Evolutionary conservation across 1,140 invertebrate genomes (phyloP).

Genomic region (Antheraea mylitta): DNA sequence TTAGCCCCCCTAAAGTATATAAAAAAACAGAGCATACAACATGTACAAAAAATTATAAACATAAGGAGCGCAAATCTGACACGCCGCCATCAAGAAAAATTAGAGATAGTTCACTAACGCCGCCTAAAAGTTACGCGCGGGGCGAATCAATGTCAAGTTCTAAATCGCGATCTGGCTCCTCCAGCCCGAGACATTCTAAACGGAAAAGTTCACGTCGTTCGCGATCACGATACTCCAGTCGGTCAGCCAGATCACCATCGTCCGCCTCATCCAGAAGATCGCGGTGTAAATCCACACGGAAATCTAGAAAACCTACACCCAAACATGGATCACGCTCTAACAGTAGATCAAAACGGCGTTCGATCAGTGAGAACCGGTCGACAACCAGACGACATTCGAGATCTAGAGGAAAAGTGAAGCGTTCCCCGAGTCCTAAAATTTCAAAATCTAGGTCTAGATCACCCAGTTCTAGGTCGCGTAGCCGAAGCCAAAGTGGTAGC

Average conservation of each 20-base stretch:
- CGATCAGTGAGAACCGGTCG: conserved; percentile 40
- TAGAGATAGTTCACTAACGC: conserved; percentile 58
- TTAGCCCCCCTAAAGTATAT: conserved; percentile 43
- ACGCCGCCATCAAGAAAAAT: conserved; percentile 37
- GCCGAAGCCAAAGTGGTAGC: conserved; percentile 43
- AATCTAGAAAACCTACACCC: conserved; percentile 28
- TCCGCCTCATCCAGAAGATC: conserved; percentile 40
- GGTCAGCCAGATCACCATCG: conserved; percentile 31
- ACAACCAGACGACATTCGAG: conserved; percentile 42
- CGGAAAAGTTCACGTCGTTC: conserved; percentile 36
- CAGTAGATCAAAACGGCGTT: conserved; percentile 45
- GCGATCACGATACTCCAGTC: conserved; percentile 37
- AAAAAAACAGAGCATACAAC: conserved; percentile 35
- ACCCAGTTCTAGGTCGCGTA: conserved; percentile 36
- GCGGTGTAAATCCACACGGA: conserved; percentile 39
- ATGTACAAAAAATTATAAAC: conserved; percentile 46
- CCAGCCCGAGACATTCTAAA: conserved; percentile 39
- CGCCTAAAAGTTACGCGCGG: conserved; percentile 60
- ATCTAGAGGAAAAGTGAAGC: conserved; percentile 40
- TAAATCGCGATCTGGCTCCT: conserved; percentile 48
- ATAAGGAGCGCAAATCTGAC: conserved; percentile 37
- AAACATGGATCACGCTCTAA: conserved; percentile 38
- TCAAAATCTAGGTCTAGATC: conserved; percentile 41
- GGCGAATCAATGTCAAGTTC: conserved; percentile 48
- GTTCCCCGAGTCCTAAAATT: conserved; percentile 30